Conservation (phyloP, 1,140 invertebrate genomes). For the Solenopsis fugax region DNA sequence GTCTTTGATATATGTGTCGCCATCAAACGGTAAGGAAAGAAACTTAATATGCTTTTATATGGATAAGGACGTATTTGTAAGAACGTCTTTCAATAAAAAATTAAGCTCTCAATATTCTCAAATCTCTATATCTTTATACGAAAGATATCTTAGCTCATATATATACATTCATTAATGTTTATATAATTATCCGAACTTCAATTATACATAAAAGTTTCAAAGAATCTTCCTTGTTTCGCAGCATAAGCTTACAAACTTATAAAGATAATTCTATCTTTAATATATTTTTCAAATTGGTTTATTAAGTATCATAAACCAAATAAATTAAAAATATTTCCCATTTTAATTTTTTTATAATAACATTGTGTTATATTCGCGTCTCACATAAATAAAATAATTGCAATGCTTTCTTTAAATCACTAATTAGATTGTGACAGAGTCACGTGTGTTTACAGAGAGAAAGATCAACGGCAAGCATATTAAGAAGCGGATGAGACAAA, state of each 20-base stretch:
- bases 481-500: neutral
- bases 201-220: neutral
- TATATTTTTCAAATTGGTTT: neutral
- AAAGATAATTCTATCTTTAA: neutral
- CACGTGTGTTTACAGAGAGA: neutral
- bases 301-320: neutral
- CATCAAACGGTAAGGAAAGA: conserved; percentile 42
- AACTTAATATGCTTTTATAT: conserved; percentile 16
- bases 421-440: neutral
- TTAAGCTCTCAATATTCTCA: neutral
- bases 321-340: neutral
- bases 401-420: conserved; percentile 15
- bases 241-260: neutral
- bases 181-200: neutral
- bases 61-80: neutral
- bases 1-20: conserved; percentile 25
- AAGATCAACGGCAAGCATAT: conserved; percentile 15
- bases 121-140: neutral
- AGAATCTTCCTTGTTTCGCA: neutral
- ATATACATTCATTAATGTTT: neutral
- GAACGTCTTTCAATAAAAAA: neutral
- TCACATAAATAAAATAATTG: neutral
- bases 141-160: neutral
- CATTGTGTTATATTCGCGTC: neutral
- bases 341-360: neutral